These are phyloP conservation scores for Triplophysa yarkandensis DNA, from an alignment of 2,797 vertebrate genomes.

Conservation along the genomic window DNA sequence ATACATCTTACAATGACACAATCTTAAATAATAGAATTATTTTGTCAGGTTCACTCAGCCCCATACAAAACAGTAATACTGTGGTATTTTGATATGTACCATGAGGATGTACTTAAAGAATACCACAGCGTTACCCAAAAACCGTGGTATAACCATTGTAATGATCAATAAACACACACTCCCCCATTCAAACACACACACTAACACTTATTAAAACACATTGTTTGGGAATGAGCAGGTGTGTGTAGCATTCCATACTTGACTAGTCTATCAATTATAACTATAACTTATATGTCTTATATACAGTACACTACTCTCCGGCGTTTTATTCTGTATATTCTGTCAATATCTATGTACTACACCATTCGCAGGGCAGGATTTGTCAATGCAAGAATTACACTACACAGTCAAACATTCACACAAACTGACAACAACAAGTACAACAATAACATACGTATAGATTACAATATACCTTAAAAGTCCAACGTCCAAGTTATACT, in stretches of 20 bases:
- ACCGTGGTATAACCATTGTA: background rate
- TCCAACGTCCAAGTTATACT: conserved; percentile 30
- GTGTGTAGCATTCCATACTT: conserved; percentile 67
- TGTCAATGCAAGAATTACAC: conserved; percentile 61
- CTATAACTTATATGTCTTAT: conserved; percentile 71
- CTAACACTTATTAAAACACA: conserved; percentile 66
- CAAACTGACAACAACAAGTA: conserved; percentile 64
- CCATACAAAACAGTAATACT: conserved; percentile 24
- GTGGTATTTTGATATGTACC: background rate
- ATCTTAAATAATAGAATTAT: conserved; percentile 42
- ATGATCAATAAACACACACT: conserved; percentile 17
- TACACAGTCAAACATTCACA: conserved; percentile 71
- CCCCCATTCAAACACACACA: conserved; percentile 7
- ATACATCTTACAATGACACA: conserved; percentile 40
- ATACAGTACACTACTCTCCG: conserved; percentile 59
- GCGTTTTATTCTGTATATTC: conserved; percentile 41
- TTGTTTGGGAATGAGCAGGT: conserved; percentile 72
- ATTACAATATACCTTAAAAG: conserved; percentile 53
- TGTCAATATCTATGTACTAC: conserved; percentile 46
- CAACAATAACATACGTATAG: conserved; percentile 63
- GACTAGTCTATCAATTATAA: conserved; percentile 42
- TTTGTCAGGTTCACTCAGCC: conserved; percentile 30
- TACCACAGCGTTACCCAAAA: conserved; percentile 4
- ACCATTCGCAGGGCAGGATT: conserved; percentile 45
- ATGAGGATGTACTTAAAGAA: conserved; percentile 2